These are phyloP conservation scores for Natrix natrix DNA, from an alignment of 2,797 vertebrate species.

Conservation along the genomic window DNA sequence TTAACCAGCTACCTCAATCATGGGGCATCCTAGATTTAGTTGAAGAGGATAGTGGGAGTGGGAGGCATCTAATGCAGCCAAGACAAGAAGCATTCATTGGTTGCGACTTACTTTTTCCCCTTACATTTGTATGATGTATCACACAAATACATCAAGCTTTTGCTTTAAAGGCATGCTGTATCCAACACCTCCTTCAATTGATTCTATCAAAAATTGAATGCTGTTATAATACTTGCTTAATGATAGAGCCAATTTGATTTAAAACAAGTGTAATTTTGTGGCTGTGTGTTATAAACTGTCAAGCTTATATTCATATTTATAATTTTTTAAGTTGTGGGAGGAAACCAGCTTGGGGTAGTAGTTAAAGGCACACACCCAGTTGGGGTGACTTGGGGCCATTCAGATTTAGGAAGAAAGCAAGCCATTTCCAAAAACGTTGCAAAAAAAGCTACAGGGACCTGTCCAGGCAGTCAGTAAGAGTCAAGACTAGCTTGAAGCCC, in stretches of 20 bases:
- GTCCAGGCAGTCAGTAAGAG: neutral
- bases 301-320: neutral
- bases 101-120: conserved; percentile 45
- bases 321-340: neutral
- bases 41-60: conserved; percentile 57
- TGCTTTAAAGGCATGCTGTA: conserved; percentile 56
- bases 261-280: neutral
- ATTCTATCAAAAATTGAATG: conserved; percentile 64
- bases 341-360: neutral
- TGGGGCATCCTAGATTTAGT: conserved; percentile 57
- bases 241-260: neutral
- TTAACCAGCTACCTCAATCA: conserved; percentile 65
- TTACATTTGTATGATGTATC: neutral
- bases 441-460: neutral
- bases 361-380: neutral
- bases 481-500: neutral
- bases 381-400: neutral
- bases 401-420: neutral
- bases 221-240: conserved; percentile 51
- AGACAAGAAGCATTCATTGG: conserved; percentile 57
- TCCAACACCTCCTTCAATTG: conserved; percentile 55
- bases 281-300: neutral
- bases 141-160: conserved; percentile 61
- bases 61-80: conserved; percentile 62
- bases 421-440: neutral